Evolutionary conservation across 1,140 invertebrate species (phyloP), one percentile per base, ranked within the genome.

Genomic region (Drosophila willistoni): DNA sequence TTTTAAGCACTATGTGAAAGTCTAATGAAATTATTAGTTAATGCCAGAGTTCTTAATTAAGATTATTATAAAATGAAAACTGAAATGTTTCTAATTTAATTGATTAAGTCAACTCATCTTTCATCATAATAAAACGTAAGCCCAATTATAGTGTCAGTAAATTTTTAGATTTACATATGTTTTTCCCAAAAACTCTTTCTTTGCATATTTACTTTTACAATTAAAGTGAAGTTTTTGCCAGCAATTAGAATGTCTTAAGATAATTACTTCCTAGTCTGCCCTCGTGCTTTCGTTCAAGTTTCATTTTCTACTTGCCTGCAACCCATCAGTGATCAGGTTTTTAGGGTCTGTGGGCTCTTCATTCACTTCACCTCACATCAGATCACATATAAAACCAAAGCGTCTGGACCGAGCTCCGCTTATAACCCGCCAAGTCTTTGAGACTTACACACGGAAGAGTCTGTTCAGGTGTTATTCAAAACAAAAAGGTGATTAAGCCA

Each of bases 401-500:
- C 57, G 76, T 69, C 67, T 60, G 42, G 33, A 47, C 68, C 68
- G 61, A 79, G 59, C 73, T 68, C 76, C 70, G 66, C 70, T 83
- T 79, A 86, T 55, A 73, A 71, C 63, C 70, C 39, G 54, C 51
- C 67, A 65, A 73, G 72, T 47, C 66, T 65, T 64, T 67, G 73
- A 19, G 65, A 66, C 70, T 73, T 65, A 33, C 68, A 64, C 73
- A 56, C 76, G 71, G 44, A 71, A 73, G 72, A 47, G 55, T 19
- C 59, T 34, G 25, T 41, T 17, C 7, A 75, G 47, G 66, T 14
- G 44, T 59, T 13, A 41, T 70, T 51, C 17, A 51, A 51, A 22
- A 51, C 17, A 51, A 67, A 84, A 85, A 74, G 81, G 81, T 81
- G 79, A 82, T 82, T 81, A 42, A 70, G 64, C 17, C 41, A 63